phyloP scores from a whole-genome alignment of 2,797 vertebrate genomes.

The Luscinia megarhynchos region DNA sequence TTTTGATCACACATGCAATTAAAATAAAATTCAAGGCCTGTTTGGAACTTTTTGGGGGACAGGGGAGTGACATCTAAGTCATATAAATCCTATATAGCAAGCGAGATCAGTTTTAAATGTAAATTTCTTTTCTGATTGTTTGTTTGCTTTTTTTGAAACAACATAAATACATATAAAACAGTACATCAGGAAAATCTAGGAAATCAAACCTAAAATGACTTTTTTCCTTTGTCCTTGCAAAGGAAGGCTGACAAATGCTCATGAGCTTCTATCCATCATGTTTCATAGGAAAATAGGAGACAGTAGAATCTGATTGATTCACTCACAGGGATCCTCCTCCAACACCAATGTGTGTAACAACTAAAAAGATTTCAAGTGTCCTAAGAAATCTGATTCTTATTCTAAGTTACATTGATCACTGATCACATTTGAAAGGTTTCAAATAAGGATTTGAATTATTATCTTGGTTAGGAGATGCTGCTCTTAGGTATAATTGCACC shows the following conservation, averaged over 20 bases:
- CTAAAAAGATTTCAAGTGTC: not conserved
- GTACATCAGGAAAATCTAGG: not conserved
- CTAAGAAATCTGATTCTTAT: not conserved
- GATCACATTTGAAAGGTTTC: not conserved
- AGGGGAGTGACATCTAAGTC: not conserved
- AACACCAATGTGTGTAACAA: not conserved
- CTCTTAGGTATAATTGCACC: not conserved
- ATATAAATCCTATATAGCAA: not conserved
- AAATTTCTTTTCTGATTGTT: not conserved
- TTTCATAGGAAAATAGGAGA: constrained; percentile 27
- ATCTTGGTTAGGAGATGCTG: not conserved
- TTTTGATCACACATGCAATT: not conserved
- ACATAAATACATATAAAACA: not conserved
- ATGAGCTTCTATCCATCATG: not conserved
- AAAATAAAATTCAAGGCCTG: not conserved
- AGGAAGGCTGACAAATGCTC: constrained; percentile 5
- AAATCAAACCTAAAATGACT: not conserved
- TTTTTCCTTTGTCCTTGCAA: not conserved
- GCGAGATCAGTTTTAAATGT: not conserved
- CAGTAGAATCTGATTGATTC: not conserved
- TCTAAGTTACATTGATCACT: not conserved
- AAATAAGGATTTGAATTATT: not conserved
- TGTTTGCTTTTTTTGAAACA: not conserved
- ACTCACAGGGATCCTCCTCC: not conserved
- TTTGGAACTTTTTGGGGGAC: not conserved